These are phyloP conservation scores for Leptinotarsa undecemlineata DNA, from an alignment of 1,140 invertebrate species.

Conservation along the genomic window DNA sequence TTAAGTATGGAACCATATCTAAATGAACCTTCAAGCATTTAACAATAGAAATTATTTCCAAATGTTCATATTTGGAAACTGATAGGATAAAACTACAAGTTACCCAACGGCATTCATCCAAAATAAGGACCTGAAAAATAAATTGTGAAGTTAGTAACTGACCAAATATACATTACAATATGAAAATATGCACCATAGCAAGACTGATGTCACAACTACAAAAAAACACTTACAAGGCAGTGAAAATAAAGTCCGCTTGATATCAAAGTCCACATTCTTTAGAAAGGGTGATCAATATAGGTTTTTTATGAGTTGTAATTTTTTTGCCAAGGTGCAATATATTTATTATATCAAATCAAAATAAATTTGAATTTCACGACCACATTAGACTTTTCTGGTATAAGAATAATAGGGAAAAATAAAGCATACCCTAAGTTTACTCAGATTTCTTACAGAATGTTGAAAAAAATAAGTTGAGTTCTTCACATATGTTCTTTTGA, in stretches of 20 bases:
- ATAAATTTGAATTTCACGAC: neutral
- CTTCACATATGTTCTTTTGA: conserved; percentile 40
- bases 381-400: conserved; percentile 11
- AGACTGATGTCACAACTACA: no score
- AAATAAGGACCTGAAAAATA: conserved; percentile 44
- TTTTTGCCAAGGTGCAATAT: neutral
- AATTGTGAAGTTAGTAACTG: no score
- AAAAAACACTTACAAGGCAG: no score
- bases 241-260: no score
- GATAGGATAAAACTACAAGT: conserved; percentile 44
- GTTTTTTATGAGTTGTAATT: neutral
- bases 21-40: conserved; percentile 45
- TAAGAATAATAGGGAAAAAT: neutral
- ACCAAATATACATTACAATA: no score
- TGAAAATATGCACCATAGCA: no score
- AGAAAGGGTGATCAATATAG: no score
- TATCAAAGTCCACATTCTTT: no score
- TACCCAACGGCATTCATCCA: conserved; percentile 46
- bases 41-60: conserved; percentile 47
- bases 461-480: conserved; percentile 41
- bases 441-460: conserved; percentile 32
- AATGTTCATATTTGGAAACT: conserved; percentile 44
- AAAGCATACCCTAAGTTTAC: conserved; percentile 44
- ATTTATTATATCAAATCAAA: neutral
- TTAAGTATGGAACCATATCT: conserved; percentile 43